Conservation (phyloP, 2,888 invertebrate species). For the Oxytorus armatus region DNA sequence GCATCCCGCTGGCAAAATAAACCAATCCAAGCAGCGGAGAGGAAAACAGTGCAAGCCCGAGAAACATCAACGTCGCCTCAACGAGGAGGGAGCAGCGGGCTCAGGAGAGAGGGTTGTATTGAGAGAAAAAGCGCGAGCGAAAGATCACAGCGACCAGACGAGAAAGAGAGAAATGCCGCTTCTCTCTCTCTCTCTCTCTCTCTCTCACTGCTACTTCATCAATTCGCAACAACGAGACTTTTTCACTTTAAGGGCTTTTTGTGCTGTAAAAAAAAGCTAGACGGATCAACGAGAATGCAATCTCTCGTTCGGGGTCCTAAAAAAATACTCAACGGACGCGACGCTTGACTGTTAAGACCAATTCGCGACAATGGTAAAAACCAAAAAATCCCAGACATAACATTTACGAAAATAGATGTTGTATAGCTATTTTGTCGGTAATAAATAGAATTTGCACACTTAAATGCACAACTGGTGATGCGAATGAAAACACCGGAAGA, state of each 20-base stretch:
- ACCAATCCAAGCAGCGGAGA: conserved; percentile 33
- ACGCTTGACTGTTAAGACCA: conserved; percentile 4
- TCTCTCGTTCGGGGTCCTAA: conserved; percentile 1
- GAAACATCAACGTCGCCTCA: conserved; percentile 51
- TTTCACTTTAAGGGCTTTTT: conserved; percentile 47
- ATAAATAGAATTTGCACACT: too few species aligned
- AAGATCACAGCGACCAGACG: conserved; percentile 59
- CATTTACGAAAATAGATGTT: too few species aligned
- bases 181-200: conserved; percentile 25
- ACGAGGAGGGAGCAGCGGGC: conserved; percentile 18
- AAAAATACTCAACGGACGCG: conserved; percentile 25
- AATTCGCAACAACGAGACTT: conserved; percentile 48
- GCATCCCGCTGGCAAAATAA: conserved; percentile 63
- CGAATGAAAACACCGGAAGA: too few species aligned
- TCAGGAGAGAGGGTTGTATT: background rate
- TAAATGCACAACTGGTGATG: too few species aligned
- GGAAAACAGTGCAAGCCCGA: conserved; percentile 47
- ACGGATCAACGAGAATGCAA: conserved; percentile 43
- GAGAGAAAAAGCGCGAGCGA: conserved; percentile 17
- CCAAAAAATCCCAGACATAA: background rate
- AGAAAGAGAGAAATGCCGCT: conserved; percentile 3
- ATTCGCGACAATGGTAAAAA: conserved; percentile 1
- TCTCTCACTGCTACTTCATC: conserved; percentile 36
- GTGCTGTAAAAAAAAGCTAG: conserved; percentile 10
- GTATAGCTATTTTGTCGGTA: too few species aligned